Evolutionary conservation across 2,888 invertebrate species (phyloP), one percentile per base, ranked within the genome.

Genomic region (Eucriotettix oculatus): DNA sequence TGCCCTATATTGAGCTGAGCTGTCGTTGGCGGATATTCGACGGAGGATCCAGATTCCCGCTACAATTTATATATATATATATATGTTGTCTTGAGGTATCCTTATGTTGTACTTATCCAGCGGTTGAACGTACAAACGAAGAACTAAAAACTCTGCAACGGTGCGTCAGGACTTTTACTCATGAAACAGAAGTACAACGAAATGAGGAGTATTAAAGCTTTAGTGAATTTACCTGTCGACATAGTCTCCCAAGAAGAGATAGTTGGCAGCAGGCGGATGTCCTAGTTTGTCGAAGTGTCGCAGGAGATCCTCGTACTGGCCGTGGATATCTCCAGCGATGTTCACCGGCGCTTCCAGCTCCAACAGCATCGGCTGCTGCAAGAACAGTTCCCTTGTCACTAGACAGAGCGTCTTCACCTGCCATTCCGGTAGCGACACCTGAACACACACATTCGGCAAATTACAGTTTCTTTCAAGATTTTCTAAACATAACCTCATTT

Each of bases 211-310:
- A 29, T 2, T 29, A 29, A 29, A n/a, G 42, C 65, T 59, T n/a
- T n/a, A n/a, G n/a, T n/a, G n/a, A n/a, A n/a, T n/a, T n/a, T 61
- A 72, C 75, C 78, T 74, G 68, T 78, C 78, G 1, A 79, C 79
- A 66, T 79, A 79, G 67, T 79, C 79, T 3, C 78, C 78, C 2
- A 79, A 70, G 67, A 79, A 78, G 17, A 79, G 70, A 66, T 78
- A 79, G 68, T 77, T 78, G 44, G 73, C 70, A 44, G 73, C 68
- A 3, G 78, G 77, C 10, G 79, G 79, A 66, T 73, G 78, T 10
- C 78, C 78, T 65, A 74, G 71, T 54, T 71, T 72, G 61, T 77
- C 75, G 68, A 79, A 77, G 62, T 76, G 74, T 54, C 75, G 66
- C 10, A 79, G 68, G 41, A 79, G 71, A 65, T 79, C 79, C 60